phyloP scores from a whole-genome alignment of 2,113 vertebrate species.

The Calyptomena viridis region DNA sequence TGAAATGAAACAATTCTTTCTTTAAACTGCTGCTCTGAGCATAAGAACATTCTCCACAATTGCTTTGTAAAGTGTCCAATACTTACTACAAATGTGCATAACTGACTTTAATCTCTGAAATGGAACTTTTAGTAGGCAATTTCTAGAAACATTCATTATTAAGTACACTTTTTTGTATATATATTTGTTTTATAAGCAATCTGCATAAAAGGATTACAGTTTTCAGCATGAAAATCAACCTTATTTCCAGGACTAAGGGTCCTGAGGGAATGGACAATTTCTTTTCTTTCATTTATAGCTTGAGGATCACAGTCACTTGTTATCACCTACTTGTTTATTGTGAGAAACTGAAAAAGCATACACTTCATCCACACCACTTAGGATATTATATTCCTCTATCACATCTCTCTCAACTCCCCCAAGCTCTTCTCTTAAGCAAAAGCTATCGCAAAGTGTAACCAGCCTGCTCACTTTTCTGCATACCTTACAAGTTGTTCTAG shows the following conservation, averaged over 20 bases:
- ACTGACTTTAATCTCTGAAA: background rate
- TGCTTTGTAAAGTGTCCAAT: background rate
- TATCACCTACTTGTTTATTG: background rate
- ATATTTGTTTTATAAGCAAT: background rate
- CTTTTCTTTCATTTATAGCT: background rate
- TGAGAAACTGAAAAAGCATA: background rate
- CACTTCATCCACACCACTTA: background rate
- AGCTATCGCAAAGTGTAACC: background rate
- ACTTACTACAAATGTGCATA: background rate
- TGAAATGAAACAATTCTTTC: background rate
- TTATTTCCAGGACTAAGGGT: background rate
- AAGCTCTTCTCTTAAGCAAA: background rate
- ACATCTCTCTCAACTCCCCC: background rate
- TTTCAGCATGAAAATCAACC: background rate
- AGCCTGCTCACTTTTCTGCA: background rate
- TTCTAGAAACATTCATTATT: background rate
- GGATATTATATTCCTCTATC: background rate
- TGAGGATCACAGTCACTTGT: background rate
- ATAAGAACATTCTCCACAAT: background rate
- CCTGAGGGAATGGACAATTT: background rate
- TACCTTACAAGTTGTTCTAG: background rate
- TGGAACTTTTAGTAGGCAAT: background rate
- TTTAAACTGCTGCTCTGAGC: background rate
- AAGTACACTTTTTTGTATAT: background rate
- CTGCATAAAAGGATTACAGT: background rate